Percentiles rank a stretch among this genome's conserved stretches.
Conservation (phyloP, 2,888 invertebrate genomes). For the Carpatolechia fugitivella region DNA sequence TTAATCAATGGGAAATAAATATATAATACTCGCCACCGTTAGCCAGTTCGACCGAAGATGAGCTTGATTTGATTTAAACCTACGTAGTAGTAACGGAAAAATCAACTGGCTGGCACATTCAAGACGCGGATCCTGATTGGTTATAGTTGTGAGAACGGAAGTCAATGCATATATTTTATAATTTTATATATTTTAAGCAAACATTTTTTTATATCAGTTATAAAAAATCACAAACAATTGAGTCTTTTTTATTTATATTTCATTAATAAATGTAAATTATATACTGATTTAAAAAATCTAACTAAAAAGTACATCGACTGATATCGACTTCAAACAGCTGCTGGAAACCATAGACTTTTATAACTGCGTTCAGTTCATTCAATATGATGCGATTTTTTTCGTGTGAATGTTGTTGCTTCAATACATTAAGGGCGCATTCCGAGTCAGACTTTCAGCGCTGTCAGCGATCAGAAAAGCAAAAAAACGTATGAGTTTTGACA, state of each 20-base stretch:
- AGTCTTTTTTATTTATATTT: neutral
- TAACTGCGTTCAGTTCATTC: too few relatives aligned
- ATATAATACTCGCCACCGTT: neutral
- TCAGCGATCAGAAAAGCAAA: too few relatives aligned
- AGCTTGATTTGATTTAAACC: slow-evolving; percentile 1
- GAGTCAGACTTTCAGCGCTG: too few relatives aligned
- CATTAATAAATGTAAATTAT: neutral
- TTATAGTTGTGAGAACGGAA: slow-evolving; percentile 19
- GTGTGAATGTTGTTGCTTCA: too few relatives aligned
- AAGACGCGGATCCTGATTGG: slow-evolving; percentile 12
- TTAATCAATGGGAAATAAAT: neutral
- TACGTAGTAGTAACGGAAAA: slow-evolving; percentile 13
- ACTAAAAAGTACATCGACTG: neutral
- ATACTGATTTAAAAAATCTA: neutral
- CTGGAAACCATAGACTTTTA: too few relatives aligned
- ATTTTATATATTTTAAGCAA: neutral
- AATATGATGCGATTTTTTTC: too few relatives aligned
- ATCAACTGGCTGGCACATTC: neutral
- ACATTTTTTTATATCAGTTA: neutral
- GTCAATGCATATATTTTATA: neutral
- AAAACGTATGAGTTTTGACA: too few relatives aligned
- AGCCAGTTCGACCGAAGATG: neutral
- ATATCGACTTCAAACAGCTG: neutral
- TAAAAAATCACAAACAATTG: neutral
- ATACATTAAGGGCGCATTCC: too few relatives aligned